Percentiles rank a stretch among this genome's conserved stretches.
Evolutionary conservation across 2,888 invertebrate species (phyloP).

Genomic region (Polyommatus iphigenia): DNA sequence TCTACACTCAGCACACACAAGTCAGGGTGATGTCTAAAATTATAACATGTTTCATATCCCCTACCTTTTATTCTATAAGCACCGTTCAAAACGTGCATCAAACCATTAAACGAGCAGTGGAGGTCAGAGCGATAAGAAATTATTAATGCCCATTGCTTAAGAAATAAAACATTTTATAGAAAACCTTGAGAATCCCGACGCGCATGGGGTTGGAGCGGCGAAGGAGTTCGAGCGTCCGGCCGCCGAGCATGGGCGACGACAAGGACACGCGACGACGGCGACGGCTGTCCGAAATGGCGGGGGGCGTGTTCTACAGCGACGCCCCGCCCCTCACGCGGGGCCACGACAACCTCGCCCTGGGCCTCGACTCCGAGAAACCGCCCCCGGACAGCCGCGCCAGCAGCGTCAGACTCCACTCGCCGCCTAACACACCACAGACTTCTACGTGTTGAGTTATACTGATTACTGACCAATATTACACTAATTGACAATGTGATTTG

Average conservation of each 20-base stretch:
- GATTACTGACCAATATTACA: background rate
- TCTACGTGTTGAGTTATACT: slow-evolving; percentile 47
- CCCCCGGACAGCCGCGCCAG: slow-evolving; percentile 54
- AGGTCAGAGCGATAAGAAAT: slow-evolving; percentile 13
- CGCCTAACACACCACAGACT: slow-evolving; percentile 47
- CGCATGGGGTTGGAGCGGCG: slow-evolving; percentile 66
- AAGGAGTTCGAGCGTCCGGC: slow-evolving; percentile 70
- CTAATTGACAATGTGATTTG: background rate
- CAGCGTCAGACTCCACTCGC: slow-evolving; percentile 51
- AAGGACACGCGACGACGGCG: slow-evolving; percentile 71
- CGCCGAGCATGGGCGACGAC: slow-evolving; percentile 64
- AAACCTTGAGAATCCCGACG: slow-evolving; percentile 60
- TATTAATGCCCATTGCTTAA: background rate
- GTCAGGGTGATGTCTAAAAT: too few relatives aligned
- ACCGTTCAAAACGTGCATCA: background rate
- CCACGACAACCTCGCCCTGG: slow-evolving; percentile 65
- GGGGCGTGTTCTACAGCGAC: slow-evolving; percentile 75
- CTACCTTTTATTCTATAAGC: background rate
- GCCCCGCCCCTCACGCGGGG: slow-evolving; percentile 54
- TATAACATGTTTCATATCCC: background rate
- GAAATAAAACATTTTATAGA: slow-evolving; percentile 47
- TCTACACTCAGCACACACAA: too few relatives aligned
- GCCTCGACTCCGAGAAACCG: slow-evolving; percentile 63
- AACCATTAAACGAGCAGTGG: background rate
- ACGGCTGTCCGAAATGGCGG: slow-evolving; percentile 71